A percentile compares a stretch with the other conserved stretches of the same genome.
Evolutionary conservation across 37 sponge, comb jelly and placozoan species (phyloP).

Genomic region (Aplysina aerophoba): DNA sequence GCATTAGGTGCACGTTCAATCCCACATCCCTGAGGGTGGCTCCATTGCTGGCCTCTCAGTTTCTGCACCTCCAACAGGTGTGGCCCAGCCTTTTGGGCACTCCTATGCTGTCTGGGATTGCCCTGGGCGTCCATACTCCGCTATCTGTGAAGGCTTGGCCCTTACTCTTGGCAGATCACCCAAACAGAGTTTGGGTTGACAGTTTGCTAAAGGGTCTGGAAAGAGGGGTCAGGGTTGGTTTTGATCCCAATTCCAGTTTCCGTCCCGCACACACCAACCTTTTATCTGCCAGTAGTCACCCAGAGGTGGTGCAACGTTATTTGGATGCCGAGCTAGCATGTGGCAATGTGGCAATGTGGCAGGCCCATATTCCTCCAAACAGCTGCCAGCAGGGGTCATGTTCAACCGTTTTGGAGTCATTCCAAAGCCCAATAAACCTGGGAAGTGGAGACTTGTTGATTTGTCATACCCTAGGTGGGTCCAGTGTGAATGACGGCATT

Average conservation of each 20-base stretch:
- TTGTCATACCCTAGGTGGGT: slow-evolving; percentile 7
- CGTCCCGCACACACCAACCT: neutral
- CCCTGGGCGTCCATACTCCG: neutral
- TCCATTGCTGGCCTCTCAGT: neutral
- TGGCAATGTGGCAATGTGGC: slow-evolving; percentile 19
- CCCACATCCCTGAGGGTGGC: neutral
- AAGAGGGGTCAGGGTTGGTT: neutral
- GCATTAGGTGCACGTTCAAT: neutral
- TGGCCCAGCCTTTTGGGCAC: neutral
- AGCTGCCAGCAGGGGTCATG: neutral
- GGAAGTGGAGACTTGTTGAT: slow-evolving; percentile 12
- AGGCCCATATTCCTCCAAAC: neutral
- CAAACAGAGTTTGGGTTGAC: neutral
- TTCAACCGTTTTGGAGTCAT: neutral
- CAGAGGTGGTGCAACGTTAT: slow-evolving; percentile 2
- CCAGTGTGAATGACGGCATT: neutral
- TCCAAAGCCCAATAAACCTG: neutral
- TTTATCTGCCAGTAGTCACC: neutral
- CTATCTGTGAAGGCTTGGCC: neutral
- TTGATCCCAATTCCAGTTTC: neutral
- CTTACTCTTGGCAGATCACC: neutral
- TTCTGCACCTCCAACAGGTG: neutral
- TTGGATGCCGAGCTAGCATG: neutral
- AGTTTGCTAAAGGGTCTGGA: neutral
- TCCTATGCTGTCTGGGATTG: neutral